Evolutionary conservation across 2,797 vertebrate species (phyloP), one percentile per base, ranked within the genome.

Genomic region (Brachyalestes nurse): DNA sequence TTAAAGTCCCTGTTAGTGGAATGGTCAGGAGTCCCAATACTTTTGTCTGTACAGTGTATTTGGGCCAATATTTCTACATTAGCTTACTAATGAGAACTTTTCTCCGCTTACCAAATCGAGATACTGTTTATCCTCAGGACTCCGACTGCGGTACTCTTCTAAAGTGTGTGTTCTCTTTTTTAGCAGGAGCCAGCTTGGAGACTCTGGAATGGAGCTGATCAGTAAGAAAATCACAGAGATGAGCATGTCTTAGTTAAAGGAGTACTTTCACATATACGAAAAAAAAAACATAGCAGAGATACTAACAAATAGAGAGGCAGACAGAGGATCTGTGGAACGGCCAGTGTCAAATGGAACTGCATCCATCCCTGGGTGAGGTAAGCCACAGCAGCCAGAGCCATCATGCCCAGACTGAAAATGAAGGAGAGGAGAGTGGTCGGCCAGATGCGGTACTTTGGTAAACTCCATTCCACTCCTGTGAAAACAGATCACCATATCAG

Each of bases 401-500:
- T 94, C 77, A 92, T 94, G 12, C 94, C 94, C 78, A 93, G 40
- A 19, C 92, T 93, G 83, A 94, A 95, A 84, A 89, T 91, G 89
- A 93, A 93, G 0, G 91, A 88, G 67, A 95, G 85, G 42, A 93
- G 78, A 9, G 92, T 91, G 0, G 92, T 86, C 0, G 93, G 91
- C 94, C 94, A 94, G 5, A 92, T 85, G 0, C 92, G 91, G 17
- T 85, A 72, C 0, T 79, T 53, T 0, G 92, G 91, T 0, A 60
- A 66, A 0, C 92, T 93, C 94, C 94, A 95, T 86, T 95, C 94
- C 72, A 94, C 93, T 0, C 91, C 94, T 94, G 82, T 4, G 61
- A 57, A 78, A 45, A 3, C 13, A 84, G 23, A 79, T n/a, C 6
- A 42, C 7, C 14, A 28, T 40, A 66, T 53, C 13, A 13, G 2